These are phyloP conservation scores for Gymnodraco acuticeps DNA, from an alignment of 2,797 vertebrate species.

Conservation along the genomic window DNA sequence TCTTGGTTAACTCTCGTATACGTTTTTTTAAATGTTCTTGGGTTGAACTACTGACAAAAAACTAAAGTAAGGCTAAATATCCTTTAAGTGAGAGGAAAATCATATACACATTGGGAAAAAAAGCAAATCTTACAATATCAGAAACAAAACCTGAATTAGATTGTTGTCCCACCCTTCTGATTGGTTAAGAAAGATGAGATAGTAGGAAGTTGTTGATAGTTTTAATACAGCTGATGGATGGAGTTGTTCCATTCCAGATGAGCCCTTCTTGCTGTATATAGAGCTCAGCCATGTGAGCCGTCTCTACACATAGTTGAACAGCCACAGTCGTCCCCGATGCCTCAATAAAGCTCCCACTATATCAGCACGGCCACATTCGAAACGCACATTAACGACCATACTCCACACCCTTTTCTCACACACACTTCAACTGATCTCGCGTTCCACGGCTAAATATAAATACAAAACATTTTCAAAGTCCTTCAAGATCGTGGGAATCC, in stretches of 20 bases:
- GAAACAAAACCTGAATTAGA: background rate
- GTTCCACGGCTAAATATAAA: constrained; percentile 72
- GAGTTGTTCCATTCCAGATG: background rate
- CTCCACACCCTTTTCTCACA: constrained; percentile 55
- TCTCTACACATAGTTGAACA: constrained; percentile 22
- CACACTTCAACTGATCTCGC: constrained; percentile 48
- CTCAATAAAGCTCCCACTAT: constrained; percentile 12
- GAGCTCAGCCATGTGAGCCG: constrained; percentile 1
- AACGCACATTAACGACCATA: constrained; percentile 38
- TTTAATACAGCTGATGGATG: background rate
- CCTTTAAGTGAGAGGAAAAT: no score
- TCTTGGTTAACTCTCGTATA: background rate
- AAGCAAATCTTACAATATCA: background rate
- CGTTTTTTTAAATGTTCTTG: background rate
- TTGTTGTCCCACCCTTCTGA: background rate
- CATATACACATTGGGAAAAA: background rate
- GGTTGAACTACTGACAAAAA: background rate
- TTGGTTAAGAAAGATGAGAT: constrained; percentile 1
- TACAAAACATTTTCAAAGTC: constrained; percentile 49
- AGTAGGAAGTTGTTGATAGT: background rate
- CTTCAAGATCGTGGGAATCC: constrained; percentile 41
- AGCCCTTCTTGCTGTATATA: background rate
- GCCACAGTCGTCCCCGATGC: constrained; percentile 23
- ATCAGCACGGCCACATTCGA: constrained; percentile 33
- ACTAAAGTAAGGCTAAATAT: background rate